Evolutionary conservation across 1,140 invertebrate genomes (phyloP), one percentile per base, ranked within the genome.

Genomic region (Muscidifurax raptorellus): DNA sequence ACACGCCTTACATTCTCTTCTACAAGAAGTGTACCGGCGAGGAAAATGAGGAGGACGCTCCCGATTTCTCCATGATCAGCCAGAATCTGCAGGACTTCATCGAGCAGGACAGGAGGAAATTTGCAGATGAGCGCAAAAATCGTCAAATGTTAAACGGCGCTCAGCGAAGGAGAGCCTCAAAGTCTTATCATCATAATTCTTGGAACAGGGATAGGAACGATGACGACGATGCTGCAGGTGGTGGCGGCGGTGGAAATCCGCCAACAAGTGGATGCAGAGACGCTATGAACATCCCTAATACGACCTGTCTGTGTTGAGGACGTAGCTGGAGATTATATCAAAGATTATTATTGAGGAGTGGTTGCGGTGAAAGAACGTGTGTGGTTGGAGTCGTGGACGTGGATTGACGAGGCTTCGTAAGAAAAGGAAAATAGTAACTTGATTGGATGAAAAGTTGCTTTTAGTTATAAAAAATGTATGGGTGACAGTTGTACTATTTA

Each of bases 1-100:
- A 97, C 89, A 97, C 97, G 0, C 96, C 97, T 0, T 98, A 98
- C 87, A 96, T 98, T 75, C 91, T 98, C 5, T 97, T 98, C 87
- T 98, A 98, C 83, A 92, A 92, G 30, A 93, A 89, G 72, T 88
- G 79, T 7, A 76, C 80, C 9, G 82, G 85, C 15, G 86, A 89
- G 36, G 86, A 91, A 4, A 88, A 86, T 28, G 87, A 91, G 0
- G 88, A 91, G 0, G 90, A 92, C 2, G 90, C 90, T 27, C 90
- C 91, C 0, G 90, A 92, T 36, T 87, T 92, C 13, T 75, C 88
- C 10, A 90, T 78, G 3, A 84, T 95, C 10, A 92, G 91, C 36
- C 90, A 92, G 80, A 92, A 93, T 47, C 86, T 95, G 2, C 91
- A 92, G 74, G 92, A 93, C 28, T 84, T 92, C 9, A 91, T 95